Conservation (phyloP, 2,888 invertebrate genomes). For the Tipula helvola region DNA sequence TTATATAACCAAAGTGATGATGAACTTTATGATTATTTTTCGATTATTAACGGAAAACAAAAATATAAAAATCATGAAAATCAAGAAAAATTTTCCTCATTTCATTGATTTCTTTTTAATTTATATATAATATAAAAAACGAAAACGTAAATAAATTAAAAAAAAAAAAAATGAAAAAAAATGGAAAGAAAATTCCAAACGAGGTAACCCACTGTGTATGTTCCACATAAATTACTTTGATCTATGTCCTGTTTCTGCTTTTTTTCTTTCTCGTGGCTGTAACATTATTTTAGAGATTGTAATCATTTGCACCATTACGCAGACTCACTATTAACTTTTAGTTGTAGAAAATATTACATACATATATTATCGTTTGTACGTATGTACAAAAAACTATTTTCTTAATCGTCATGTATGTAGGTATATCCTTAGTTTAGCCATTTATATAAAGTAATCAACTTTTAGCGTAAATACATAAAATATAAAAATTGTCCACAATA, state of each 20-base stretch:
- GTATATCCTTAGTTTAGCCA: background rate
- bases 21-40: background rate
- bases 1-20: background rate
- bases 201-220: slow-evolving; percentile 10
- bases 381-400: background rate
- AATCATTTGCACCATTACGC: slow-evolving; percentile 7
- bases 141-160: background rate
- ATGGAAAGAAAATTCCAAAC: background rate
- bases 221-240: slow-evolving; percentile 9
- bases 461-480: background rate
- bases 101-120: slow-evolving; percentile 9
- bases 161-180: background rate
- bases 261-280: slow-evolving; percentile 1
- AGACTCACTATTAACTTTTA: background rate
- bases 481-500: background rate
- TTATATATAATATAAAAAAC: background rate
- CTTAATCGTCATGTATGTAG: background rate
- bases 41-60: background rate
- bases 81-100: background rate
- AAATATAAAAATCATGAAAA: background rate
- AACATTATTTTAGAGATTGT: background rate
- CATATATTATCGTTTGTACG: background rate
- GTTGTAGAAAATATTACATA: background rate
- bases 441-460: background rate
- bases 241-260: slow-evolving; percentile 6